Evolutionary conservation across 1,140 invertebrate species (phyloP).

Genomic region (Physella acuta): DNA sequence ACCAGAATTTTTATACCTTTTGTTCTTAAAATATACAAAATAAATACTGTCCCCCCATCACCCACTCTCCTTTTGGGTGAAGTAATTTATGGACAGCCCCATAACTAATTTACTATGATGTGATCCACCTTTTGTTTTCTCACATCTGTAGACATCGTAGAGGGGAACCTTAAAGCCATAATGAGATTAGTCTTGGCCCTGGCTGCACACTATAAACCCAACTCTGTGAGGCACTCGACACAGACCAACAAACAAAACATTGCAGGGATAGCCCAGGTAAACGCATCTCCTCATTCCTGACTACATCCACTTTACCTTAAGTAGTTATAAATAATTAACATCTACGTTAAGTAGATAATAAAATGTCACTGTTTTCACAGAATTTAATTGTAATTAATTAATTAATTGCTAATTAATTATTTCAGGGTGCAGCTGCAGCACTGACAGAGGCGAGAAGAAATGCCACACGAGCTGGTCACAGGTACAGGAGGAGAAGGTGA

Average conservation of each 20-base stretch:
- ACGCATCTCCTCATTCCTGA: not conserved
- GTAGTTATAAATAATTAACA: not conserved
- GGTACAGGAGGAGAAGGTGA: constrained; percentile 34
- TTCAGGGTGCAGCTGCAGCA: constrained; percentile 48
- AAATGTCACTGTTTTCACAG: too few relatives aligned
- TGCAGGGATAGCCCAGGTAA: constrained; percentile 49
- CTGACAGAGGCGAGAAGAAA: constrained; percentile 48
- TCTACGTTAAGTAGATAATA: not conserved
- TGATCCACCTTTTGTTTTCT: too few relatives aligned
- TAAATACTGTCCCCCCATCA: too few relatives aligned
- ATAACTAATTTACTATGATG: too few relatives aligned
- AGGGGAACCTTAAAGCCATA: constrained; percentile 62
- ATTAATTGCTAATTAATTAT: too few relatives aligned
- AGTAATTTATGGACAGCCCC: too few relatives aligned
- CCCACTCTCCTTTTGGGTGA: too few relatives aligned
- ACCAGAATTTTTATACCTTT: too few relatives aligned
- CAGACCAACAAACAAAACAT: constrained; percentile 31
- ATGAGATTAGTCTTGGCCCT: constrained; percentile 63
- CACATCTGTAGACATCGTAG: constrained; percentile 59
- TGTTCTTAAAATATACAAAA: too few relatives aligned
- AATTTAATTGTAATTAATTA: too few relatives aligned
- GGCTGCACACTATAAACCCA: constrained; percentile 63
- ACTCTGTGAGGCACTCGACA: constrained; percentile 49
- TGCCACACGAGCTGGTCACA: constrained; percentile 40
- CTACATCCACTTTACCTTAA: not conserved